Evolutionary conservation across 2,113 vertebrate genomes (phyloP).

Genomic region (Taxidea taxus): DNA sequence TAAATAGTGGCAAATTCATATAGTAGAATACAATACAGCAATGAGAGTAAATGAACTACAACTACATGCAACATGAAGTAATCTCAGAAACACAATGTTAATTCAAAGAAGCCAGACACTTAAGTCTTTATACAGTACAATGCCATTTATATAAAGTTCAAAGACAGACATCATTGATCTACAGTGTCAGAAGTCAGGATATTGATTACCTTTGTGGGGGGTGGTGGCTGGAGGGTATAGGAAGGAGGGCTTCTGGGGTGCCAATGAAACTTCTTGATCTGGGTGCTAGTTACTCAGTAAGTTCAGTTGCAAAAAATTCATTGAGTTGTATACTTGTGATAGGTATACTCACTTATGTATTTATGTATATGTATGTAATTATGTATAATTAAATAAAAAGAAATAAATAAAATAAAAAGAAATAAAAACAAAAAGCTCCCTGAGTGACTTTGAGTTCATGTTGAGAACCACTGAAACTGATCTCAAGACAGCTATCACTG

Average conservation of each 20-base stretch:
- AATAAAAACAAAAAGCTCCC: not conserved
- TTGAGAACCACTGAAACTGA: not conserved
- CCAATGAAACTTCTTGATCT: not conserved
- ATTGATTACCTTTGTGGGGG: not conserved
- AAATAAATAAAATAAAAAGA: not conserved
- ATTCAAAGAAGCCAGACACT: not conserved
- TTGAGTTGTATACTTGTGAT: not conserved
- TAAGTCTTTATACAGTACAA: not conserved
- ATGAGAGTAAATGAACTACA: not conserved
- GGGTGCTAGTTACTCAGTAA: not conserved
- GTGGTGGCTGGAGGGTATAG: not conserved
- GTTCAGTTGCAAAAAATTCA: not conserved
- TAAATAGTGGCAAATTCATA: not conserved
- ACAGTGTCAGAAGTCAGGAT: not conserved
- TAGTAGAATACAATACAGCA: not conserved
- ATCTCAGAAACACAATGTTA: not conserved
- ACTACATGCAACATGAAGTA: not conserved
- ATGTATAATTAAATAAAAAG: no score
- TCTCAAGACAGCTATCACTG: not conserved
- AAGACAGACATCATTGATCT: not conserved
- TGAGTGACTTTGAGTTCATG: not conserved
- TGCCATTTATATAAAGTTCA: not conserved
- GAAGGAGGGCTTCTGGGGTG: not conserved
- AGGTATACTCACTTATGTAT: not conserved
- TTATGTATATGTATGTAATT: no score